A percentile compares a stretch with the other conserved stretches of the same genome.
phyloP scores from a whole-genome alignment of 2,797 vertebrate genomes.

The Acipenser oxyrinchus region DNA sequence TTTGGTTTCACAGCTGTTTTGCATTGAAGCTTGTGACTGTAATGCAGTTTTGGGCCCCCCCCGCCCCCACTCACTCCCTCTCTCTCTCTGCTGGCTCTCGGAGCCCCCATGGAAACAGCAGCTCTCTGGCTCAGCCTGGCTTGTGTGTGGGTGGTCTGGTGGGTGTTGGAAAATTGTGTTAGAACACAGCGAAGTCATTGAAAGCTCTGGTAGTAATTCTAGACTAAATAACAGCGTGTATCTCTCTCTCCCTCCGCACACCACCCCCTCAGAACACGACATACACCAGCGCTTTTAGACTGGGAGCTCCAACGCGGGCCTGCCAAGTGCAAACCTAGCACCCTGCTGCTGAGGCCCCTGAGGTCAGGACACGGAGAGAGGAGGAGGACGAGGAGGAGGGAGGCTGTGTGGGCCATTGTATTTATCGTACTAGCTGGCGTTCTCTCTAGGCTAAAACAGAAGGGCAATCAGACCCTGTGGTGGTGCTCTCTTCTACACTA shows the following conservation, averaged over 20 bases:
- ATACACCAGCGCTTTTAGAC: too few species aligned
- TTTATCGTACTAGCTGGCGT: too few species aligned
- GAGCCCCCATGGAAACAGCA: not conserved
- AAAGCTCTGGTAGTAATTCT: constrained; percentile 1
- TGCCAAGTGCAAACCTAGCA: too few species aligned
- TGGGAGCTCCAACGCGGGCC: too few species aligned
- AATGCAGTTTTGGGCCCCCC: not conserved
- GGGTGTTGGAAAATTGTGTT: not conserved
- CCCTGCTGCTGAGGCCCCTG: too few species aligned
- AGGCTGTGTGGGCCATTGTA: too few species aligned
- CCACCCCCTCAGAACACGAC: not conserved
- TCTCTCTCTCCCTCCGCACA: constrained; percentile 2
- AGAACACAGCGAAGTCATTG: not conserved
- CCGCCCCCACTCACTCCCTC: not conserved
- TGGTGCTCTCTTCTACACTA: too few species aligned
- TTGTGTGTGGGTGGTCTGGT: not conserved
- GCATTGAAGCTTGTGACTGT: constrained; percentile 6
- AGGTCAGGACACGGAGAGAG: too few species aligned
- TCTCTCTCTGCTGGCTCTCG: not conserved
- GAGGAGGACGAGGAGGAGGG: too few species aligned
- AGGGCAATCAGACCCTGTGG: too few species aligned
- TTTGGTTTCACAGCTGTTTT: not conserved
- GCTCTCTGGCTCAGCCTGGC: not conserved
- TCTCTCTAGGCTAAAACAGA: too few species aligned
- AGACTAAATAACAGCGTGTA: not conserved